Evolutionary conservation across 2,113 vertebrate genomes (phyloP).

Genomic region (Callospermophilus lateralis): DNA sequence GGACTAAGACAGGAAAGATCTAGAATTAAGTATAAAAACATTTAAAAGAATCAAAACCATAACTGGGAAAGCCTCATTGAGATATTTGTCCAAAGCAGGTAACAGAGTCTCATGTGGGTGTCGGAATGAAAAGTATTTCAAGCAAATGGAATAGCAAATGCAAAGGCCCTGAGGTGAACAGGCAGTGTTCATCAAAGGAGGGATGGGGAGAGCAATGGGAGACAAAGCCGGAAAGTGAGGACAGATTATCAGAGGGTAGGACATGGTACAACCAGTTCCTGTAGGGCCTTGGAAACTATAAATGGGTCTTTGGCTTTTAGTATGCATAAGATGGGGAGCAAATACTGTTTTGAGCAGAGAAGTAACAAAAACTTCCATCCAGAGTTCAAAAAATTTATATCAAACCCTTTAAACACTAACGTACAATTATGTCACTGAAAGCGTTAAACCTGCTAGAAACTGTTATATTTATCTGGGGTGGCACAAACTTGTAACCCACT

Average conservation of each 20-base stretch:
- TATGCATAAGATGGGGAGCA: not conserved
- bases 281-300: not conserved
- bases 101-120: not conserved
- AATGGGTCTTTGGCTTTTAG: not conserved
- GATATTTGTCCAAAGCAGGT: not conserved
- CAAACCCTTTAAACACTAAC: constrained; percentile 48
- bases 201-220: not conserved
- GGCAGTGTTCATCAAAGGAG: not conserved
- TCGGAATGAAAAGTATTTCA: not conserved
- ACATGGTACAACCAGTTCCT: not conserved
- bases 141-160: not conserved
- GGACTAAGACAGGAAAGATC: not conserved
- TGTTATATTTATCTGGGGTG: no score
- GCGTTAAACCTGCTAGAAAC: not conserved
- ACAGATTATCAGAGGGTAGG: not conserved
- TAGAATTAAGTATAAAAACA: not conserved
- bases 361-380: not conserved
- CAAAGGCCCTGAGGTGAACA: not conserved
- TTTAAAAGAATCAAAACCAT: not conserved
- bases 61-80: not conserved
- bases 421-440: constrained; percentile 22
- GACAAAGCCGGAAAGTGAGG: not conserved
- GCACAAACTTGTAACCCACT: not conserved
- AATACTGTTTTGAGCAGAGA: not conserved
- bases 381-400: not conserved